Percentiles rank a stretch among this genome's conserved stretches.
Conservation (phyloP, 2,797 vertebrate genomes). For the Sitta carolinensis region DNA sequence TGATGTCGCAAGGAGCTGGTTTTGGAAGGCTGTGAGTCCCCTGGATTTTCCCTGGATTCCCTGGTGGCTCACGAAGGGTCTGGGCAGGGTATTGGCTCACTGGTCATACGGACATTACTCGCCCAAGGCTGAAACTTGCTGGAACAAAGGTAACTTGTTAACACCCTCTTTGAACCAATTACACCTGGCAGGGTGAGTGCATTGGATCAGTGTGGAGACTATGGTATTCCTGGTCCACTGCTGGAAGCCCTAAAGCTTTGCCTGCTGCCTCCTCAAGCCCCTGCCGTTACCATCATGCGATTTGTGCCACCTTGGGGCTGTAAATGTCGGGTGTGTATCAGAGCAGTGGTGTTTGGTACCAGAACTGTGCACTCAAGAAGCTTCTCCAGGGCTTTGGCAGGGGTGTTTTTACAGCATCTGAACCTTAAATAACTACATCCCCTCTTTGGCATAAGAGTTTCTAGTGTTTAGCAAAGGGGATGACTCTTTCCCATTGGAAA, state of each 20-base stretch:
- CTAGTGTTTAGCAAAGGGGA: neutral
- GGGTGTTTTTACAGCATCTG: neutral
- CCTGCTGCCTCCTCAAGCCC: neutral
- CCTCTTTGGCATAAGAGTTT: neutral
- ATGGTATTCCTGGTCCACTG: neutral
- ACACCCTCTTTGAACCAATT: neutral
- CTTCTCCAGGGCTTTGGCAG: neutral
- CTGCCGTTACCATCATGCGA: fast-evolving
- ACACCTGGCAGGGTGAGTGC: conserved; percentile 1
- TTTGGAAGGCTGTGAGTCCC: neutral
- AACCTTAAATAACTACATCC: neutral
- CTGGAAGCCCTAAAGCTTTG: neutral
- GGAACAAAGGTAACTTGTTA: conserved; percentile 2
- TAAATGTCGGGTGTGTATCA: neutral
- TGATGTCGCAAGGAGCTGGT: neutral
- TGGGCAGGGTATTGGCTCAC: neutral
- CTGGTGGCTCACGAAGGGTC: fast-evolving
- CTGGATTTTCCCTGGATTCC: neutral
- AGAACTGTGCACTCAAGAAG: neutral
- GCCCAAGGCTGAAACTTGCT: neutral
- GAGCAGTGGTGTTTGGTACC: neutral
- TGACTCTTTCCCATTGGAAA: neutral
- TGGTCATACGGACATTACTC: neutral
- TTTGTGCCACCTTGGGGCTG: neutral
- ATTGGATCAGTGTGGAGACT: neutral